Conservation (phyloP, 2,888 invertebrate species). For the Brachyptera putata region DNA sequence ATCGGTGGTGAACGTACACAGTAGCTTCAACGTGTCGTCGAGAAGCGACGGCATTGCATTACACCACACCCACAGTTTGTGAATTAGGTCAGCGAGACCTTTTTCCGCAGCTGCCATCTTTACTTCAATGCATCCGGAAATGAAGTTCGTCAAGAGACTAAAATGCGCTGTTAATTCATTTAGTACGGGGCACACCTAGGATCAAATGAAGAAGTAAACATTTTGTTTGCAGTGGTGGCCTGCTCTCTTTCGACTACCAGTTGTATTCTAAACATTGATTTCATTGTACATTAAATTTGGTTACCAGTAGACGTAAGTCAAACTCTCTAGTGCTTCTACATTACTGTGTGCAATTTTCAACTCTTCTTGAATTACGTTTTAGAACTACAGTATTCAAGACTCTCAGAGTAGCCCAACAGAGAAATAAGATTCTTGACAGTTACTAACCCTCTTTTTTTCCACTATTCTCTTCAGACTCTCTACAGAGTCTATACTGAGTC, state of each 20-base stretch:
- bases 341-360: no score
- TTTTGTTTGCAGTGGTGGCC: no score
- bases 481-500: constrained; percentile 49
- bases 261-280: no score
- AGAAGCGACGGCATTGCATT: constrained; percentile 54
- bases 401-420: no score
- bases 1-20: constrained; percentile 60
- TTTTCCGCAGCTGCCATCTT: constrained; percentile 54
- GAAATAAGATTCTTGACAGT: no score
- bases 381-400: no score
- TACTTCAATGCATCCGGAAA: constrained; percentile 51
- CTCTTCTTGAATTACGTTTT: no score
- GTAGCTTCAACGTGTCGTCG: constrained; percentile 52
- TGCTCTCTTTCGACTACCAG: no score
- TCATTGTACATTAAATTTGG: background rate
- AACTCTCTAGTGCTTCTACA: no score
- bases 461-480: constrained; percentile 45
- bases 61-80: constrained; percentile 66
- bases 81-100: constrained; percentile 55
- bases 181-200: constrained; percentile 49
- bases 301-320: no score
- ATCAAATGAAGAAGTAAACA: constrained; percentile 24
- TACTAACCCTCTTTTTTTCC: constrained; percentile 44
- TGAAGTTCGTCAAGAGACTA: constrained; percentile 55
- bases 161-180: constrained; percentile 55